These are phyloP conservation scores for Scaptomyza graminum DNA, from an alignment of 1,140 invertebrate genomes.

Conservation along the genomic window DNA sequence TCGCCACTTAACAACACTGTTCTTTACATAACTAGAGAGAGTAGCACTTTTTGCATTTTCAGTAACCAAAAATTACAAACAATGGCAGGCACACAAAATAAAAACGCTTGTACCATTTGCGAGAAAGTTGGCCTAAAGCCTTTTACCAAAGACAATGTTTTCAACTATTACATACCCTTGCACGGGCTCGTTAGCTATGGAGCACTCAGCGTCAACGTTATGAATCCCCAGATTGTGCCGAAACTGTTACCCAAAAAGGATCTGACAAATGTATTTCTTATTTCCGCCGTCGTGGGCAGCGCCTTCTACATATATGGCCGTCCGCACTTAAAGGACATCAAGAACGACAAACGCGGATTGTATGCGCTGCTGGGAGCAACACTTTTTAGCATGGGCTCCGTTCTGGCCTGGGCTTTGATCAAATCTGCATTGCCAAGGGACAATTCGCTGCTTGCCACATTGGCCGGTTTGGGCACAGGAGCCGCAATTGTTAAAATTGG, in stretches of 20 bases:
- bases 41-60: conserved; percentile 68
- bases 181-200: conserved; percentile 87
- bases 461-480: conserved; percentile 87
- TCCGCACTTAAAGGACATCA: conserved; percentile 84
- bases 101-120: conserved; percentile 72
- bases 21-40: conserved; percentile 70
- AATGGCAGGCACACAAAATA: conserved; percentile 66
- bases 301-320: conserved; percentile 87
- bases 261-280: conserved; percentile 85
- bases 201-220: conserved; percentile 87
- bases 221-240: conserved; percentile 87
- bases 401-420: conserved; percentile 89
- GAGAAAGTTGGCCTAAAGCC: conserved; percentile 86
- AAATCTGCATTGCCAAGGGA: conserved; percentile 88
- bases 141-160: conserved; percentile 86
- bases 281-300: conserved; percentile 86
- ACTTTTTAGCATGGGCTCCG: conserved; percentile 89
- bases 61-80: conserved; percentile 31
- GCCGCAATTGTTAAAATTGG: conserved; percentile 86
- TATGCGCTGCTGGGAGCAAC: conserved; percentile 87
- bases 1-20: conserved; percentile 52
- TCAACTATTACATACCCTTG: conserved; percentile 87
- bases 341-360: conserved; percentile 84
- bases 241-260: conserved; percentile 84
- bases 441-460: conserved; percentile 85